These are phyloP conservation scores for Atherinosoma microstoma DNA, from an alignment of 2,797 vertebrate genomes.

Conservation along the genomic window DNA sequence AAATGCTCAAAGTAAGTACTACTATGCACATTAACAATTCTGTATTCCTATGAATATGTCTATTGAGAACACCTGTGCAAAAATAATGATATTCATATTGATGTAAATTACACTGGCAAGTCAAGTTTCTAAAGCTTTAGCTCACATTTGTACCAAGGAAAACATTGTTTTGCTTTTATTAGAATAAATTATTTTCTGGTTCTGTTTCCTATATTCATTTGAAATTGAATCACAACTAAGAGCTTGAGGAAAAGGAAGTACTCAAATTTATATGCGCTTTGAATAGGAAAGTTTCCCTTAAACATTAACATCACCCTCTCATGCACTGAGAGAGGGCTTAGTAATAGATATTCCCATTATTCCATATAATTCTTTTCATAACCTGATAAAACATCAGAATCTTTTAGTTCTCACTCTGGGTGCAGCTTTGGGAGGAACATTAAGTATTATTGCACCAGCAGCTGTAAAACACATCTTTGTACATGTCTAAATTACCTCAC, in stretches of 20 bases:
- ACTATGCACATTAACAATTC: not conserved
- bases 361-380: not conserved
- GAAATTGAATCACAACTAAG: not conserved
- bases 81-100: not conserved
- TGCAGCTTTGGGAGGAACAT: conserved; percentile 1
- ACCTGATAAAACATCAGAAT: not conserved
- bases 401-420: too few species aligned
- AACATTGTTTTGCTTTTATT: not conserved
- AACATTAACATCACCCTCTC: not conserved
- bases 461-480: conserved; percentile 5
- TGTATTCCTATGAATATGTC: not conserved
- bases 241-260: not conserved
- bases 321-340: too few species aligned
- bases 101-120: not conserved
- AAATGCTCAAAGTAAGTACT: not conserved
- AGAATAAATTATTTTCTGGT: too few species aligned
- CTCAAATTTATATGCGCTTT: not conserved
- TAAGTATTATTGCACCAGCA: not conserved
- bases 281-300: not conserved
- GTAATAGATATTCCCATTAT: not conserved
- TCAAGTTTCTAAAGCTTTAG: too few species aligned
- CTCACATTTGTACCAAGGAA: not conserved
- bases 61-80: not conserved
- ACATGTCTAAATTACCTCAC: conserved; percentile 15
- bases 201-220: not conserved